These are phyloP conservation scores for Pyrochroa serraticornis DNA, from an alignment of 2,888 invertebrate genomes.

Conservation along the genomic window DNA sequence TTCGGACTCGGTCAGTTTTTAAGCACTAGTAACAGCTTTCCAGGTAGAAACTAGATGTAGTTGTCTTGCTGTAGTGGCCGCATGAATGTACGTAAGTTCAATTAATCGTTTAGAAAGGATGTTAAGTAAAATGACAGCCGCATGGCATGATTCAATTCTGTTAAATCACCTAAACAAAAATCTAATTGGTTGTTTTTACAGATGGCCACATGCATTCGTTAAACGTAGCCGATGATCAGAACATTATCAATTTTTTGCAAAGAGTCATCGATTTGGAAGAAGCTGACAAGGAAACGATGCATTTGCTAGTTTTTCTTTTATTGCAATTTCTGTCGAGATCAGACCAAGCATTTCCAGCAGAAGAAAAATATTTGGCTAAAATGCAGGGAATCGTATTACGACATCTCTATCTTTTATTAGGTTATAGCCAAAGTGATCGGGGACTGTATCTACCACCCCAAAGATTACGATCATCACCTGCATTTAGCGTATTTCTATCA, in stretches of 20 bases:
- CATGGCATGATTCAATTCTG: slow-evolving; percentile 17
- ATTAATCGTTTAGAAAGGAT: slow-evolving; percentile 1
- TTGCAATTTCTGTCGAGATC: slow-evolving; percentile 93
- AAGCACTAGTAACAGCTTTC: slow-evolving; percentile 68
- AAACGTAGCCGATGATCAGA: slow-evolving; percentile 80
- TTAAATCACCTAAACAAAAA: not conserved
- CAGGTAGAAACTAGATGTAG: slow-evolving; percentile 63
- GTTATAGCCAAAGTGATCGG: slow-evolving; percentile 90
- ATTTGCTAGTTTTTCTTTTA: slow-evolving; percentile 90
- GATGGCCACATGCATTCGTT: slow-evolving; percentile 86
- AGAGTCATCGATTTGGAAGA: slow-evolving; percentile 93
- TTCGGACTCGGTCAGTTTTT: slow-evolving; percentile 88
- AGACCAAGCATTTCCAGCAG: slow-evolving; percentile 83
- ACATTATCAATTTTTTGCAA: slow-evolving; percentile 79
- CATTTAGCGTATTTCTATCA: slow-evolving; percentile 94
- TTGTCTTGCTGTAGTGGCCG: slow-evolving; percentile 58
- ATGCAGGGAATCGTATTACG: slow-evolving; percentile 87
- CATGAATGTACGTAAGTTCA: slow-evolving; percentile 46
- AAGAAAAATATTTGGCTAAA: slow-evolving; percentile 80
- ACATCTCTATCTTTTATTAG: slow-evolving; percentile 90
- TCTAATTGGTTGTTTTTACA: slow-evolving; percentile 53
- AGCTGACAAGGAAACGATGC: slow-evolving; percentile 93
- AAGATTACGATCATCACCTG: slow-evolving; percentile 85
- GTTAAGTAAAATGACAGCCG: not conserved
- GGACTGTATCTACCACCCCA: slow-evolving; percentile 90